Percentiles rank a stretch among this genome's conserved stretches.
Conservation (phyloP, 2,797 vertebrate genomes). For the Arnoldichthys spilopterus region DNA sequence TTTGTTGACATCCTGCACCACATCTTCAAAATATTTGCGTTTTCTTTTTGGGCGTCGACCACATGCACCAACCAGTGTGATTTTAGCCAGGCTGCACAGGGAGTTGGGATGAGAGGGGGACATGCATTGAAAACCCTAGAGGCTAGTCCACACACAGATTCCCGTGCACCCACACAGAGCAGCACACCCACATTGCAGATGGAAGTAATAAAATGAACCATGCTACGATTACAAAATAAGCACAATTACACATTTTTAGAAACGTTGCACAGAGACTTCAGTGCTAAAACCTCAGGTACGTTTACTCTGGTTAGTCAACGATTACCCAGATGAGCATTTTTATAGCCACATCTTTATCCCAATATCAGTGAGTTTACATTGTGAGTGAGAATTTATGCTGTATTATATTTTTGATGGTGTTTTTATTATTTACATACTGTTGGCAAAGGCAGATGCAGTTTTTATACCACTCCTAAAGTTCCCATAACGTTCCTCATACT, state of each 20-base stretch:
- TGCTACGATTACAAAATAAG: neutral
- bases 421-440: no score
- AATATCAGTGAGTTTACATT: no score
- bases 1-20: slow-evolving; percentile 12
- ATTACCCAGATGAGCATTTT: no score
- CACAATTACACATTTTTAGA: neutral
- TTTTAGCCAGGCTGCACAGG: neutral
- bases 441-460: no score
- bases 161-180: slow-evolving; percentile 11
- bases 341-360: neutral
- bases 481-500: no score
- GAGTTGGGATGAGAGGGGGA: slow-evolving; percentile 3
- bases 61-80: slow-evolving; percentile 14
- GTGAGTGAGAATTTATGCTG: no score
- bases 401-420: no score
- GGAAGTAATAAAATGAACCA: neutral
- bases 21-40: neutral
- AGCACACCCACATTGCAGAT: slow-evolving; percentile 8
- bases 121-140: slow-evolving; percentile 1
- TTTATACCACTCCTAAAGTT: no score
- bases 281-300: neutral
- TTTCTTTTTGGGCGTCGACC: slow-evolving; percentile 1
- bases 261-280: neutral
- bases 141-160: neutral
- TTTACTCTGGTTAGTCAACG: neutral